Base-by-base conservation (phyloP, 1,140 invertebrate genomes). In the Theocolax elegans region DNA sequence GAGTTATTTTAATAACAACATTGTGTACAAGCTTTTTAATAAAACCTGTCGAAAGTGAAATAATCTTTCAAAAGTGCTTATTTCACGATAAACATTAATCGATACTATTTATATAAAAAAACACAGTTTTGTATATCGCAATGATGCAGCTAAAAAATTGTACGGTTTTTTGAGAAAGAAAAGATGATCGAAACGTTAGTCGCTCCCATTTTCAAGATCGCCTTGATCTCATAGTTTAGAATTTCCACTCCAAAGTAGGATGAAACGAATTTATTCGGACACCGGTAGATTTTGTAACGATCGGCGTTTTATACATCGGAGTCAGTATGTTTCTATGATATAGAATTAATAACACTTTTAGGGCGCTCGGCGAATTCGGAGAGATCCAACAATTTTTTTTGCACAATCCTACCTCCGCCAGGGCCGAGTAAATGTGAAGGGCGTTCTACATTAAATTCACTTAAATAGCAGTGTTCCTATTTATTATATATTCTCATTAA, bases 401-500 rank as follows among this genome's bases (percentile, higher is more conserved):
- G 72, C 72, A 72, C 77, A 74, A 75, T 69, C 70, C 73, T 74
- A 77, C 65, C 53, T 68, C 70, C 56, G 58, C 53, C 56, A 69
- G 65, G 31, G 69, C 53, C 58, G 67, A 54, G 58, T 54, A 69
- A 3, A 38, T 48, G 38, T 62, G 49, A 44, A 13, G 19, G 29
- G 17, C 38, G 35, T 69, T 62, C 54, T 62, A 63, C 54, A 58
- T 69, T 69, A 63, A 69, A 69, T 69, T 63, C 27, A 31, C 51
- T 54, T 15, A 23, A 53, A n/a, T 67, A 49, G 54, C 44, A 58
- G 65, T 44, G 29, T 29, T 44, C 10, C 1, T 3, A 12, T 58
- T 29, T 3, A 15, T 58, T 25, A 42, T 15, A 19, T 23, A 15
- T 40, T 10, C 8, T 40, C n/a, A n/a, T n/a, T n/a, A n/a, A n/a